These are phyloP conservation scores for Zoanthus sansibaricus DNA, from an alignment of 92 coral and sea anemone species.

Conservation along the genomic window DNA sequence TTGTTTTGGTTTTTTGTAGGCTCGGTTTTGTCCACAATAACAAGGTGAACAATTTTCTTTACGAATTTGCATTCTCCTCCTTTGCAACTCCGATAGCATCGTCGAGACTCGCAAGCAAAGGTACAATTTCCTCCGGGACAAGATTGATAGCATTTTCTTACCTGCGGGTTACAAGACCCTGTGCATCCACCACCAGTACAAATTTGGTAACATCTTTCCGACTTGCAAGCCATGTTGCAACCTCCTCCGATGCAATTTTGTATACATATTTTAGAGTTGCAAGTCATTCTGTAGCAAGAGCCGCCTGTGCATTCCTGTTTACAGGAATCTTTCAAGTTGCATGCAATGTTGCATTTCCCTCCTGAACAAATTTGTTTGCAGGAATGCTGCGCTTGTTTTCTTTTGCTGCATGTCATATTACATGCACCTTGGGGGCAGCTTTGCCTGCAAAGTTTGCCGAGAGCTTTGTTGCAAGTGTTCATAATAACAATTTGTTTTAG, in stretches of 20 bases:
- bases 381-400: slow-evolving; percentile 22
- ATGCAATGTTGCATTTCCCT: slow-evolving; percentile 78
- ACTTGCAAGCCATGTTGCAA: slow-evolving; percentile 85
- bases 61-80: slow-evolving; percentile 75
- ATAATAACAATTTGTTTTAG: slow-evolving; percentile 29
- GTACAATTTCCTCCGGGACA: slow-evolving; percentile 83
- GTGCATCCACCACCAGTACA: slow-evolving; percentile 83
- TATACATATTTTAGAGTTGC: slow-evolving; percentile 78
- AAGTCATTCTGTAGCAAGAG: slow-evolving; percentile 75
- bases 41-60: slow-evolving; percentile 61
- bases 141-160: slow-evolving; percentile 75
- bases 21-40: slow-evolving; percentile 15
- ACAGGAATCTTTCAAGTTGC: slow-evolving; percentile 69
- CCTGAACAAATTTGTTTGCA: slow-evolving; percentile 84
- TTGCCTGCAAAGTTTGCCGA: slow-evolving; percentile 70
- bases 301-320: slow-evolving; percentile 85
- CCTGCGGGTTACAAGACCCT: slow-evolving; percentile 72
- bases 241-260: slow-evolving; percentile 87
- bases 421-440: slow-evolving; percentile 76
- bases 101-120: slow-evolving; percentile 74
- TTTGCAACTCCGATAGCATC: slow-evolving; percentile 81
- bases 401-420: slow-evolving; percentile 54
- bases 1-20: neutral
- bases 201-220: slow-evolving; percentile 78
- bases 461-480: slow-evolving; percentile 65